A percentile compares a stretch with the other conserved stretches of the same genome.
phyloP scores from a whole-genome alignment of 2,797 vertebrate genomes.

The Intellagama lesueurii region DNA sequence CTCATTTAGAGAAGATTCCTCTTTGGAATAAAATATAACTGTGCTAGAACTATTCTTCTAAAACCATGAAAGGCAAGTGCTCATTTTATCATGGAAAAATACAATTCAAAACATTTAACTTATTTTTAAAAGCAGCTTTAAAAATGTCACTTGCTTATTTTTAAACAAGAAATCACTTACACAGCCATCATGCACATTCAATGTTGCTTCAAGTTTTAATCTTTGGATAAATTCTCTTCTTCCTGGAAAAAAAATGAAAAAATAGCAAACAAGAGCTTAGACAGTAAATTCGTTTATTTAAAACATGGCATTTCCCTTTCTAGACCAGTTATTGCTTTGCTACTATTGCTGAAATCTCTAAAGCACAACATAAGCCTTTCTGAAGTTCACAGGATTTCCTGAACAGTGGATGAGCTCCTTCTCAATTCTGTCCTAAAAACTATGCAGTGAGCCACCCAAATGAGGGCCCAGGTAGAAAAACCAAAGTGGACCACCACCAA shows the following conservation, averaged over 20 bases:
- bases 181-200: constrained; percentile 97
- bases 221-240: constrained; percentile 99
- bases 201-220: constrained; percentile 96
- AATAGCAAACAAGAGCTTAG: constrained; percentile 34
- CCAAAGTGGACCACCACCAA: constrained; percentile 7
- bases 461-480: not conserved
- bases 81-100: not conserved
- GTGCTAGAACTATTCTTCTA: not conserved
- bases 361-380: not conserved
- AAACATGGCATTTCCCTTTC: not conserved
- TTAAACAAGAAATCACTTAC: constrained; percentile 83
- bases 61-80: not conserved
- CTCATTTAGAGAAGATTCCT: not conserved
- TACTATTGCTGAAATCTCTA: not conserved
- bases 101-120: not conserved
- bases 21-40: not conserved
- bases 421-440: not conserved
- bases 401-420: not conserved
- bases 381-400: not conserved
- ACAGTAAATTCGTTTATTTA: not conserved
- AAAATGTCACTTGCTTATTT: not conserved
- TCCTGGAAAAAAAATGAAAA: constrained; percentile 80
- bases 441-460: not conserved
- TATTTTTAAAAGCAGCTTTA: not conserved
- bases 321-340: not conserved